Conservation (phyloP, 2,797 vertebrate genomes). For the Balearica regulorum region DNA sequence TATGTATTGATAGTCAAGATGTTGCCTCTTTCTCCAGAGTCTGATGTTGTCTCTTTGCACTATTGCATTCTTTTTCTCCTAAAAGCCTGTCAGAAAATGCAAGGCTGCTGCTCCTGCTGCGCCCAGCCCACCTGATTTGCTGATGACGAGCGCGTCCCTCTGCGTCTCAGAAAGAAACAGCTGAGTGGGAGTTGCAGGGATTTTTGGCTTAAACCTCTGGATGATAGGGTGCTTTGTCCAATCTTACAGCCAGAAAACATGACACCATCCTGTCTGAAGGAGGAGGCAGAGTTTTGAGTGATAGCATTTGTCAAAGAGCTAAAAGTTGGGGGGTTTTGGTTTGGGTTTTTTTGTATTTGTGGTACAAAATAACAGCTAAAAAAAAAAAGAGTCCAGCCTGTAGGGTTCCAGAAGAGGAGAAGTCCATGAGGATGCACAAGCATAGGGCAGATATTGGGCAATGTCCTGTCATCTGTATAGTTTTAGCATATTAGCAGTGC, state of each 20-base stretch:
- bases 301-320: background rate
- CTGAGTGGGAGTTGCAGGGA: background rate
- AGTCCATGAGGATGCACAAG: background rate
- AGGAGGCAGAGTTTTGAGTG: background rate
- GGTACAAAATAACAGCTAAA: background rate
- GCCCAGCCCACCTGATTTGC: background rate
- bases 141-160: background rate
- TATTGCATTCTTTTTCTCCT: background rate
- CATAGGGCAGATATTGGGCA: background rate
- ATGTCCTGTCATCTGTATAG: background rate
- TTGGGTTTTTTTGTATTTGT: background rate
- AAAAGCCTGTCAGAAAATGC: background rate
- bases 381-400: fast-evolving
- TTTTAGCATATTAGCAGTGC: background rate
- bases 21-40: background rate
- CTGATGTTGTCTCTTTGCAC: background rate
- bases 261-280: background rate
- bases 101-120: background rate
- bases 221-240: background rate
- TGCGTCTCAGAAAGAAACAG: background rate
- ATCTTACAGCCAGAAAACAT: background rate
- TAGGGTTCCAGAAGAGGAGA: background rate
- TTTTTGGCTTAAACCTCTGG: background rate
- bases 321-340: background rate
- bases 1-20: background rate